A percentile compares a stretch with the other conserved stretches of the same genome.
These are phyloP conservation scores for Aphrophora alni DNA, from an alignment of 2,888 invertebrate genomes.

Conservation along the genomic window DNA sequence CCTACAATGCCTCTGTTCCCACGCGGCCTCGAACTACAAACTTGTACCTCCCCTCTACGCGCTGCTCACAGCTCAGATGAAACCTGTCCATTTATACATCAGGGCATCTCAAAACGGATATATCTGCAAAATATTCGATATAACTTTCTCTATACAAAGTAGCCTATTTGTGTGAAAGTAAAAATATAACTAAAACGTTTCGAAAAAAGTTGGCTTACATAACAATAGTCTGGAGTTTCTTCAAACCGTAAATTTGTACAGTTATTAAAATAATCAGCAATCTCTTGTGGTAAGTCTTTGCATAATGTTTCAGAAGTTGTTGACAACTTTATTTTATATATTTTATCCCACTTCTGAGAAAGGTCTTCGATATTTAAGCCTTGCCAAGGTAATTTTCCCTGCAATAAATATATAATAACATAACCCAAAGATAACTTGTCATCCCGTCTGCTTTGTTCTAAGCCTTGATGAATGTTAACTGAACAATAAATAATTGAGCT, in stretches of 20 bases:
- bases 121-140: too few relatives aligned
- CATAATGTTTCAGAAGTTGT: not conserved
- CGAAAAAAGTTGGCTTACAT: not conserved
- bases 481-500: not conserved
- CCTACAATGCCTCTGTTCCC: too few relatives aligned
- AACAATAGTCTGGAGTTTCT: conserved; percentile 7
- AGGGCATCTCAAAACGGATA: too few relatives aligned
- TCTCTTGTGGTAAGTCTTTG: not conserved
- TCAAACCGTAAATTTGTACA: not conserved
- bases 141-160: too few relatives aligned
- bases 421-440: conserved; percentile 23
- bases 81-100: too few relatives aligned
- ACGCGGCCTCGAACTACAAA: too few relatives aligned
- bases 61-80: too few relatives aligned
- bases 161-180: too few relatives aligned
- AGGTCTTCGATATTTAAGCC: not conserved
- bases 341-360: not conserved
- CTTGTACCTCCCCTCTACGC: too few relatives aligned
- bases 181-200: too few relatives aligned
- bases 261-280: not conserved
- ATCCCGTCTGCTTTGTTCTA: not conserved
- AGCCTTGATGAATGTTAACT: not conserved
- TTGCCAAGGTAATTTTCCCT: not conserved
- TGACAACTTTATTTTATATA: not conserved
- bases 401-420: not conserved